Evolutionary conservation across 1,140 invertebrate genomes (phyloP).

Genomic region (Drosophila sp.): DNA sequence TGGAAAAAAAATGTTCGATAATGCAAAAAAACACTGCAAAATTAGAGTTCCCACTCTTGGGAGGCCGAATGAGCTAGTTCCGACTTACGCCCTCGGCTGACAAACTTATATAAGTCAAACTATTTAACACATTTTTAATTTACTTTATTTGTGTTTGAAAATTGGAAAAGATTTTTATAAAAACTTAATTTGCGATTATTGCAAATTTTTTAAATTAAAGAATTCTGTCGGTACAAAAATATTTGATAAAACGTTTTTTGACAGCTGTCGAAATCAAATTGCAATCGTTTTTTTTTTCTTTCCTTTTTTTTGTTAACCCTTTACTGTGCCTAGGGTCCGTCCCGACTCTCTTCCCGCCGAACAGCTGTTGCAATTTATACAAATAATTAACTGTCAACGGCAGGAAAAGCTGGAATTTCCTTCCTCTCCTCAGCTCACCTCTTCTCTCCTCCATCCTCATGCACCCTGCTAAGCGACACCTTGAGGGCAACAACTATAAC

Average conservation of each 20-base stretch:
- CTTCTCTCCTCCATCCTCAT: not conserved
- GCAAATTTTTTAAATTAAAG: not conserved
- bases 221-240: not conserved
- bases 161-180: not conserved
- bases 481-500: conserved; percentile 40
- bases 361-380: conserved; percentile 69
- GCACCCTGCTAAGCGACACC: conserved; percentile 47
- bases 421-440: conserved; percentile 2
- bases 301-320: conserved; percentile 42
- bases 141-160: no score
- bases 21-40: no score
- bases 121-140: no score
- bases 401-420: conserved; percentile 56
- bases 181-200: not conserved
- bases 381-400: conserved; percentile 78
- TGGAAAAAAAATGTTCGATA: no score
- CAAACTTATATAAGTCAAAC: no score
- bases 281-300: not conserved
- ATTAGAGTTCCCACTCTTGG: no score
- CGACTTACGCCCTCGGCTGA: no score
- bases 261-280: conserved; percentile 7
- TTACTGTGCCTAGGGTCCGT: conserved; percentile 19
- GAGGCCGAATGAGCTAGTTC: no score
- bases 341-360: conserved; percentile 13
- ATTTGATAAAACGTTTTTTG: conserved; percentile 1